These are phyloP conservation scores for Solea senegalensis DNA, from an alignment of 2,113 vertebrate species.

Conservation along the genomic window DNA sequence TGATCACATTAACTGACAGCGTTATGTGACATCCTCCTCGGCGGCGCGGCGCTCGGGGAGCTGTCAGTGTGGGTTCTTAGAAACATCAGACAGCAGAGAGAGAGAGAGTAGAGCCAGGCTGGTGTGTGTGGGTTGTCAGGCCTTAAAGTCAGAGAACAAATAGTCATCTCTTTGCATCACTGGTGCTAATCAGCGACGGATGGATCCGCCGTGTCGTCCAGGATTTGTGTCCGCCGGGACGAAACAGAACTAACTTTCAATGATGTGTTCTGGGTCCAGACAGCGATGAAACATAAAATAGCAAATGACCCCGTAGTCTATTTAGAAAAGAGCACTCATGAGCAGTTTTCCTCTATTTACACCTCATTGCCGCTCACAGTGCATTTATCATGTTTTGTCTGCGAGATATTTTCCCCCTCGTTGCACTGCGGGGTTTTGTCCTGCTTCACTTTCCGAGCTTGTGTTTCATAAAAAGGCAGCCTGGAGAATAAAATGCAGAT, in stretches of 20 bases:
- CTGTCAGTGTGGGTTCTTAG: constrained; percentile 53
- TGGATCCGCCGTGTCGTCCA: constrained; percentile 52
- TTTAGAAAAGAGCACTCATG: constrained; percentile 56
- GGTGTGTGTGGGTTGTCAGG: constrained; percentile 65
- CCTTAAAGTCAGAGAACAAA: constrained; percentile 70
- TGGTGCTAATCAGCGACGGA: constrained; percentile 56
- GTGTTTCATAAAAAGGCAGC: constrained; percentile 42
- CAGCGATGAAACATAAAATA: constrained; percentile 46
- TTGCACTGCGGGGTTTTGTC: constrained; percentile 52
- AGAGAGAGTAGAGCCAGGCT: constrained; percentile 28
- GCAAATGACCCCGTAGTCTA: constrained; percentile 49
- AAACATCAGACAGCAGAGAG: constrained; percentile 36
- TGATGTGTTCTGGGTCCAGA: constrained; percentile 20
- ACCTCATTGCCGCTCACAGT: constrained; percentile 48
- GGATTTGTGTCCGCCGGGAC: constrained; percentile 38
- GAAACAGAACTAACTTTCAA: constrained; percentile 43
- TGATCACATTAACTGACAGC: constrained; percentile 76
- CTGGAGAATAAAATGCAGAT: constrained; percentile 71
- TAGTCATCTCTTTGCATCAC: constrained; percentile 47
- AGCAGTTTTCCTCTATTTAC: constrained; percentile 53
- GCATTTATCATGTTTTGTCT: constrained; percentile 58
- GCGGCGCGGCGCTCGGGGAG: constrained; percentile 67
- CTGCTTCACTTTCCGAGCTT: constrained; percentile 50
- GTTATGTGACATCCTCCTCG: constrained; percentile 69
- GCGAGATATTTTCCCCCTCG: constrained; percentile 60